Evolutionary conservation across 1,140 invertebrate genomes (phyloP), one percentile per base, ranked within the genome.

Genomic region (Papilio glaucus): DNA sequence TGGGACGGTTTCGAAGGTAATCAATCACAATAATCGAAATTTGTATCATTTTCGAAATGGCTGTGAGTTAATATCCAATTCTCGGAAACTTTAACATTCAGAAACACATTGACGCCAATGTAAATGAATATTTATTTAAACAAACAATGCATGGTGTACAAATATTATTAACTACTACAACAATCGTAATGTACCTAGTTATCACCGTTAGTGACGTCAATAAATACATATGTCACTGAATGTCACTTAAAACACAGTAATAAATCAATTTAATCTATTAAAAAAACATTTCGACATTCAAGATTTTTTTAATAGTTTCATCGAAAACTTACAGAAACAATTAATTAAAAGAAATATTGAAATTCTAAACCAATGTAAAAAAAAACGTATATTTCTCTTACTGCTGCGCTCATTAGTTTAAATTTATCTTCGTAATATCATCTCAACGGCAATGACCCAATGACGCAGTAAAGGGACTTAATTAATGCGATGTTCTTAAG

Each of bases 401-500:
- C 4, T 65, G n/a, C 8, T 37, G 15, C 33, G n/a, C 1, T 65
- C 37, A 15, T 41, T 12, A 65, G 13, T 65, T 65, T 45, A 41
- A 65, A 65, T 41, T 24, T 5, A 68, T 68, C 65, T 42, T 24
- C 18, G 65, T 45, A n/a, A 45, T 68, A 29, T 24, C 18, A 68
- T 45, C 38, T 45, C 10, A 68, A 68, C 24, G 65, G 65, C 65
- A 68, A 68, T 68, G 65, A 45, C 65, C 65, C 65, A 68, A 68
- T 68, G 65, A 45, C 41, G 39, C 65, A 29, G 65, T 26, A 68
- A 68, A 68, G 67, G 67, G 67, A 69, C 45, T 26, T 53, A 69
- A 69, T 69, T 69, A 69, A 69, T 69, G 67, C 29, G 67, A 69
- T 69, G 29, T 69, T 69, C 67, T 69, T 69, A 53, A 69, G 45